A percentile compares a stretch with the other conserved stretches of the same genome.
Conservation (phyloP, 1,140 invertebrate genomes). For the Aphelinus certus region DNA sequence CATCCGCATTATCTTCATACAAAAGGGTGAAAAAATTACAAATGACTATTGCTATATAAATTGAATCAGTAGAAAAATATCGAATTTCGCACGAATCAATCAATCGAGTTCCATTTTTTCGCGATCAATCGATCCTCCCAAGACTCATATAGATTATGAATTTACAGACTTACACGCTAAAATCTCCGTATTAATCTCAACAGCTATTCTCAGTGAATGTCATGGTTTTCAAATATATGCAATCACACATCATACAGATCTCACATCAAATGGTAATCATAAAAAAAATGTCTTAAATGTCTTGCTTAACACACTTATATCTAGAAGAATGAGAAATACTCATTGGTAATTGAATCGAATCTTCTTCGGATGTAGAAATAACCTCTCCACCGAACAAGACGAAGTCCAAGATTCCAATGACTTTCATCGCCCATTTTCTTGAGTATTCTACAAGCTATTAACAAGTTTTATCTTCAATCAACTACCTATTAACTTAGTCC, state of each 20-base stretch:
- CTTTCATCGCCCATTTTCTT: not conserved
- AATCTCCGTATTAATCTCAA: constrained; percentile 33
- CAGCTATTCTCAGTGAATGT: not conserved
- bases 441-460: not conserved
- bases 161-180: constrained; percentile 17
- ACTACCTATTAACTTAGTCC: not conserved
- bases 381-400: no score
- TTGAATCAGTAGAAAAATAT: no score
- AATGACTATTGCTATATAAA: no score
- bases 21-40: not conserved
- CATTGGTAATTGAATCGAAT: no score
- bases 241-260: not conserved
- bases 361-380: no score
- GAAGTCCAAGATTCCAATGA: not conserved
- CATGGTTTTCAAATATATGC: no score
- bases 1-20: constrained; percentile 29
- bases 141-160: not conserved
- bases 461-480: not conserved
- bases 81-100: no score
- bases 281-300: not conserved
- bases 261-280: constrained; percentile 14
- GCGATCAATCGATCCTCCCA: no score
- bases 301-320: not conserved
- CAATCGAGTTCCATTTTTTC: no score
- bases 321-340: no score